Conservation (phyloP, 2,888 invertebrate species). For the Asteroscopus sphinx region DNA sequence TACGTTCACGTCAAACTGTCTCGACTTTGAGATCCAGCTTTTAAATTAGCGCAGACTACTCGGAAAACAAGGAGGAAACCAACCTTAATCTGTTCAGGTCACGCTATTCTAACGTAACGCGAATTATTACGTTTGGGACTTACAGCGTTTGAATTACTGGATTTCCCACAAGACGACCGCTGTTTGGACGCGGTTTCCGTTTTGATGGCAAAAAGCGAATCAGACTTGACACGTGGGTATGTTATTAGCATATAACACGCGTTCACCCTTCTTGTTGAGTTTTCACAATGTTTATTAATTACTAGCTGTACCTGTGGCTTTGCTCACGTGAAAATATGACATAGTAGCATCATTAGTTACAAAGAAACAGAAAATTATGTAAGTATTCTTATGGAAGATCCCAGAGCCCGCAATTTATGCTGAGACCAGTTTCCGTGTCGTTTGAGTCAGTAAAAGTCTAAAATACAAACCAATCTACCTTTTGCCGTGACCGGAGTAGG, state of each 20-base stretch:
- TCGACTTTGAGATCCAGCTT: conserved; percentile 78
- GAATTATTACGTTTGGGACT: conserved; percentile 51
- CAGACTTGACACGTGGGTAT: conserved; percentile 35
- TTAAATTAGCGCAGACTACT: conserved; percentile 81
- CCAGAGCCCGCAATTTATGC: no score
- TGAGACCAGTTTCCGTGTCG: no score
- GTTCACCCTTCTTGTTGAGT: conserved; percentile 32
- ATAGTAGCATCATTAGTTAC: no score
- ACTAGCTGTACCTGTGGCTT: no score
- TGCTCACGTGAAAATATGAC: no score
- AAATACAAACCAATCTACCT: no score
- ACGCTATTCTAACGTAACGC: conserved; percentile 67
- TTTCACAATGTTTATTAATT: conserved; percentile 32
- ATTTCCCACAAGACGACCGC: conserved; percentile 27
- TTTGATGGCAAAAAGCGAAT: conserved; percentile 39
- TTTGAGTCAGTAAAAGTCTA: no score
- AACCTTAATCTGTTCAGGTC: conserved; percentile 74
- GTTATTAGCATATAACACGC: conserved; percentile 48
- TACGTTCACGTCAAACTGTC: conserved; percentile 81
- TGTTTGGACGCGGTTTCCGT: conserved; percentile 39
- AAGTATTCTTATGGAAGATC: no score
- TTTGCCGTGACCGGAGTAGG: no score
- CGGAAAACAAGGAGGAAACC: conserved; percentile 72
- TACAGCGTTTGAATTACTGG: conserved; percentile 26
- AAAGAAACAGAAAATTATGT: no score